Base-by-base conservation (phyloP, 1,140 invertebrate genomes). In the Nymphalis io region DNA sequence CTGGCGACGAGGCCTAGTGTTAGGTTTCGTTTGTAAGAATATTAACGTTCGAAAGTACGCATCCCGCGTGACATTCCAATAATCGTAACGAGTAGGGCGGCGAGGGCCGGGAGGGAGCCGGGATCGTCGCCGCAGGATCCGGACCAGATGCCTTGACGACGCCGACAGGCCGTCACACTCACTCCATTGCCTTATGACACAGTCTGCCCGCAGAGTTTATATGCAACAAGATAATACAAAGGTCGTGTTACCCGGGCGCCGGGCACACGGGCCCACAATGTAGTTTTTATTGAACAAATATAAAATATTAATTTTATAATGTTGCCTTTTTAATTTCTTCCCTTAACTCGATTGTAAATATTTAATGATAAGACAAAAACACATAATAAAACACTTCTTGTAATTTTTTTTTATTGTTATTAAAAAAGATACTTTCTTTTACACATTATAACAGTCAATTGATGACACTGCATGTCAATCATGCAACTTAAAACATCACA, bases 231-330 rank as follows among this genome's bases (percentile, higher is more conserved):
- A 89, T 87, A 88, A 91, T 91, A 91, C 89, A 91, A 91, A 91
- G 88, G 87, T 82, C 88, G 87, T 90, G 88, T 90, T 91, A 90
- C 88, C 89, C 88, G 87, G 89, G 87, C 87, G 78, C 88, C 88
- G 87, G 89, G 88, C 80, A 87, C 85, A 89, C 86, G 85, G 89
- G 87, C 89, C 89, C 89, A 91, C 88, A 88, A 88, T 91, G 89
- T 91, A 91, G 87, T 91, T 91, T 89, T 89, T 91, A 91, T 84
- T 90, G 89, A 91, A 91, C 89, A 91, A 91, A 91, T 91, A 91
- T 90, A 91, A 91, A 83, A 91, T 91, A 91, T 91, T 91, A 91
- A 91, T 91, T 90, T 91, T 90, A 91, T 91, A 91, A 90, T 86
- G 86, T 88, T 55, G 83, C 80, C 83, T 84, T 89, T 91, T 91